Conservation (phyloP, 2,113 vertebrate genomes). For the Oreotrochilus melanogaster region DNA sequence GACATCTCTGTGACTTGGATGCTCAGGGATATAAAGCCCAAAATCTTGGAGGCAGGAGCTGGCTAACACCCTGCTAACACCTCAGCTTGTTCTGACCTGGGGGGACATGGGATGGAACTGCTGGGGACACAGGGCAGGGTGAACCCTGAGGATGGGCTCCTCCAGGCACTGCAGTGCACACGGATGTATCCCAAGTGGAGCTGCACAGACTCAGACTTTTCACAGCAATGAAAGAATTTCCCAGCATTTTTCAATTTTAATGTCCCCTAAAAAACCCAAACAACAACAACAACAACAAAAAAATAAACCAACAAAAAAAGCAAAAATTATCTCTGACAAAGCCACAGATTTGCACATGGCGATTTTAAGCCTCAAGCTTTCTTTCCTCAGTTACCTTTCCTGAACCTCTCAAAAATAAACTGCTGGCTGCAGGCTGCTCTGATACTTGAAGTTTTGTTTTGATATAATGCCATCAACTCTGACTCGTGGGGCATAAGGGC, state of each 20-base stretch:
- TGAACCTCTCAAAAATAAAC: not conserved
- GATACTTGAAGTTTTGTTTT: not conserved
- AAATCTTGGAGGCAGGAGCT: not conserved
- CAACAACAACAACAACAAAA: not conserved
- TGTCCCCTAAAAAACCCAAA: not conserved
- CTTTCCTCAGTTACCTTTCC: not conserved
- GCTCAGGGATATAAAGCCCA: not conserved
- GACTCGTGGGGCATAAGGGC: not conserved
- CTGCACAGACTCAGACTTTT: too few relatives aligned
- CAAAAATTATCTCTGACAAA: not conserved
- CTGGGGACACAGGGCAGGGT: not conserved
- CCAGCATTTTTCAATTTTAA: not conserved
- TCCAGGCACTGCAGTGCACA: accelerated
- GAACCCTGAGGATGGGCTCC: accelerated
- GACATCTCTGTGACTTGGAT: not conserved
- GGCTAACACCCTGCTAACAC: not conserved
- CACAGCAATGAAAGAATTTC: not conserved
- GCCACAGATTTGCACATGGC: accelerated
- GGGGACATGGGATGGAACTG: accelerated
- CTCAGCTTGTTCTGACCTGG: not conserved
- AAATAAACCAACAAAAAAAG: too few relatives aligned
- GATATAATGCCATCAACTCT: not conserved
- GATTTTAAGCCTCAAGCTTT: not conserved
- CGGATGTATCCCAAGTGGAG: accelerated
- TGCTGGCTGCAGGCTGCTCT: not conserved